These are phyloP conservation scores for Coelopa frigida DNA, from an alignment of 1,140 invertebrate genomes.

Conservation along the genomic window DNA sequence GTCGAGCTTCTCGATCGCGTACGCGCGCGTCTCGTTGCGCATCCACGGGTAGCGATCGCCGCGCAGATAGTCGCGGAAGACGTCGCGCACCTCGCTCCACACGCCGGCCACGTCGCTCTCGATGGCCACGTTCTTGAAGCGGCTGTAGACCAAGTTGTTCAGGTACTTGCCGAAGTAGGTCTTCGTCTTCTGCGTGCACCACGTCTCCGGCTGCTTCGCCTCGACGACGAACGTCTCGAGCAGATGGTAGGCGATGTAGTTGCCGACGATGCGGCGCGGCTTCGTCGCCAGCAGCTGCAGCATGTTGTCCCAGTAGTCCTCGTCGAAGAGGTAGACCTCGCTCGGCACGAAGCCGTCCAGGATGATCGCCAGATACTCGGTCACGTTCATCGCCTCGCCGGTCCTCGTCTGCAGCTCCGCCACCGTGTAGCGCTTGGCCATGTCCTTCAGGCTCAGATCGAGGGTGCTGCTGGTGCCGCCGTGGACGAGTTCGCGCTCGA, in stretches of 20 bases:
- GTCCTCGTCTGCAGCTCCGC: constrained; percentile 20
- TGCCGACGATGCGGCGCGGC: constrained; percentile 11
- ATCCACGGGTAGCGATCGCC: constrained; percentile 35
- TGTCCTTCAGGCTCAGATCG: constrained; percentile 8
- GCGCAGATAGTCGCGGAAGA: constrained; percentile 22
- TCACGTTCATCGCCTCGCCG: constrained; percentile 20
- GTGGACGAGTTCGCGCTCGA: constrained; percentile 10
- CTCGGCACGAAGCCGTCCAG: constrained; percentile 20
- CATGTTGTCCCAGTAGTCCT: constrained; percentile 2
- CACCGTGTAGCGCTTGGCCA: constrained; percentile 16
- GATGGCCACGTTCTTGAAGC: constrained; percentile 16
- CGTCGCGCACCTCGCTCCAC: constrained; percentile 23
- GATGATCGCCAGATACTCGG: constrained; percentile 19
- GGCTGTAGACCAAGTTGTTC: constrained; percentile 25
- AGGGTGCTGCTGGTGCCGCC: not conserved
- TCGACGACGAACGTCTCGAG: constrained; percentile 22
- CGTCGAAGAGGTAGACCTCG: constrained; percentile 6
- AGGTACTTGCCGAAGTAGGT: constrained; percentile 25
- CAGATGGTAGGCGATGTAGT: constrained; percentile 27
- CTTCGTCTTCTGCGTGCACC: constrained; percentile 23
- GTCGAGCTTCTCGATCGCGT: constrained; percentile 29
- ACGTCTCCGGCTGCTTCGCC: constrained; percentile 2
- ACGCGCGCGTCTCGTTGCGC: constrained; percentile 18
- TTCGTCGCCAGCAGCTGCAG: constrained; percentile 8
- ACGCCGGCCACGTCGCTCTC: constrained; percentile 24